Evolutionary conservation across 2,888 invertebrate species (phyloP), one percentile per base, ranked within the genome.

Genomic region (Cryptus armator): DNA sequence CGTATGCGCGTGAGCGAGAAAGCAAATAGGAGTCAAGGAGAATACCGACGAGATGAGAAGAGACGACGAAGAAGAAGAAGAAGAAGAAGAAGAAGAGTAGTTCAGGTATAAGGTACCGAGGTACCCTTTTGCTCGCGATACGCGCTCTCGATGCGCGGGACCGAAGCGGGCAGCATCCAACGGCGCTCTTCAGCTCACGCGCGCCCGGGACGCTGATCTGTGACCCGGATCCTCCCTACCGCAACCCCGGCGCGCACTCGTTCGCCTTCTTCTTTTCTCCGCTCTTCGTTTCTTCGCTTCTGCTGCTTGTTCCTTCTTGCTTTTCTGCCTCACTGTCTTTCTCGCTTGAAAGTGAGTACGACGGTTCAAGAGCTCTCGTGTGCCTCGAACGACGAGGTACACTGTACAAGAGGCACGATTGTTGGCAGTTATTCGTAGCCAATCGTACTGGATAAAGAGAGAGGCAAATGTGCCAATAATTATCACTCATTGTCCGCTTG

Each of bases 181-280:
- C 85, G 89, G 89, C 68, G 85, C 91, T 90, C 91, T 88, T 89
- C 89, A 88, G 89, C 90, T 91, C 91, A 90, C 89, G 90, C 75
- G 75, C 75, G 66, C 74, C 75, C 92, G 91, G 91, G 91, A 91
- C 88, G 92, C 92, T 93, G 93, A 93, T 93, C 93, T 93, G 92
- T 92, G 93, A 93, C 93, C 93, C 93, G 93, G 93, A 93, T 93
- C 93, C 93, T 93, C 92, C 93, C 93, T 92, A 92, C 93, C 92
- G 90, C 90, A 89, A 87, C 90, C 90, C 90, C 89, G 87, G 88
- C 85, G 87, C 87, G 87, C 89, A 86, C 90, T 90, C 87, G 87
- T 89, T 90, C 90, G 89, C 88, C 90, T 89, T 90, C 87, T 88
- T 88, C 90, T 87, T 88, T 86, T 86, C 85, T 89, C 84, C 86